Percentiles rank a stretch among this genome's conserved stretches.
Conservation (phyloP, 1,140 invertebrate species). For the Grapholita molesta region DNA sequence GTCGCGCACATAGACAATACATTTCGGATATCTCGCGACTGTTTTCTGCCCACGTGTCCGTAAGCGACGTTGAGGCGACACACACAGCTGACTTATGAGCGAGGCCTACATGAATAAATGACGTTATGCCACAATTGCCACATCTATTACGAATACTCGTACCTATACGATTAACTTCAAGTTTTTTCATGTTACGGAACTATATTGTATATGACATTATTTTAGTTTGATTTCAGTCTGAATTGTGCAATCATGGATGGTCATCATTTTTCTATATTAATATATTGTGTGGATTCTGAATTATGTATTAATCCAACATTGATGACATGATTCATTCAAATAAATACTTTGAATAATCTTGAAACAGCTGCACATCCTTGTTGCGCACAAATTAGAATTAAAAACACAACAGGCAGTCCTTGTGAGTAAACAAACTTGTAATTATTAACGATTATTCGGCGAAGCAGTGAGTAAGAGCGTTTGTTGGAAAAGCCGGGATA, state of each 20-base stretch:
- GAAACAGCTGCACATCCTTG: background rate
- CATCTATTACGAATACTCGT: background rate
- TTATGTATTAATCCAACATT: too few species aligned
- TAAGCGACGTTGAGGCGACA: background rate
- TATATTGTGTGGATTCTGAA: too few species aligned
- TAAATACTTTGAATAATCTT: background rate
- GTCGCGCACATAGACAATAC: too few species aligned
- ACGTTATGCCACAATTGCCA: background rate
- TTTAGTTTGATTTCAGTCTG: too few species aligned
- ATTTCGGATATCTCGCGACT: too few species aligned
- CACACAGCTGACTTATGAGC: background rate
- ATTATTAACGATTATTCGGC: background rate
- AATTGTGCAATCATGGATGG: too few species aligned
- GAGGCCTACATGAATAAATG: background rate
- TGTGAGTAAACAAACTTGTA: background rate
- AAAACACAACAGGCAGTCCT: slow-evolving; percentile 1
- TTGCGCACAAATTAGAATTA: background rate
- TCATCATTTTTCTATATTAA: too few species aligned
- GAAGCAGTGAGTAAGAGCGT: background rate
- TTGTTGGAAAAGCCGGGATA: background rate
- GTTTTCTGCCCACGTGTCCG: background rate
- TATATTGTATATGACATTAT: too few species aligned
- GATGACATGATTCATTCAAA: too few species aligned
- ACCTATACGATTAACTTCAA: background rate
- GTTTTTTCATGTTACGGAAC: too few species aligned